Evolutionary conservation across 2,888 invertebrate species (phyloP).

Genomic region (Ochropleura plecta): DNA sequence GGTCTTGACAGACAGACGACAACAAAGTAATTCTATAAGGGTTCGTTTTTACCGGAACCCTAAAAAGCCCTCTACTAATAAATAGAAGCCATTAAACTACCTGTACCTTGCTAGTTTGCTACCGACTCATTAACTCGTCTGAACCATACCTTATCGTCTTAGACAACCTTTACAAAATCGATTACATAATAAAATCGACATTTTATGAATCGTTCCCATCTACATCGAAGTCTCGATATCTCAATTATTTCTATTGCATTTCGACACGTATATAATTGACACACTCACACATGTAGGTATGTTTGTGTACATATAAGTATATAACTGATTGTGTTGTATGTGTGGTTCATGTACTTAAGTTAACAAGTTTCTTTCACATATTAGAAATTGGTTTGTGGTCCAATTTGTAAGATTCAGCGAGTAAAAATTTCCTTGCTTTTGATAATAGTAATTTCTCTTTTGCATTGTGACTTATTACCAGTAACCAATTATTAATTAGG

Average conservation of each 20-base stretch:
- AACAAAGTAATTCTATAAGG: too few relatives aligned
- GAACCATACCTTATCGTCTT: conserved; percentile 25
- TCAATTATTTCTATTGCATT: conserved; percentile 51
- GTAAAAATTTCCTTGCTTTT: neutral
- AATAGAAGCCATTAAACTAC: too few relatives aligned
- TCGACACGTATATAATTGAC: conserved; percentile 52
- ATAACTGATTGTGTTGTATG: conserved; percentile 9
- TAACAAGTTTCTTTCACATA: conserved; percentile 57
- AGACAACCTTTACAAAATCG: conserved; percentile 30
- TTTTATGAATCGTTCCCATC: conserved; percentile 41
- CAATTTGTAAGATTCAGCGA: conserved; percentile 22
- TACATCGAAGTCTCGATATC: conserved; percentile 34
- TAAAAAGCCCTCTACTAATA: too few relatives aligned
- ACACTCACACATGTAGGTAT: conserved; percentile 28
- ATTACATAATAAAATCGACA: conserved; percentile 47
- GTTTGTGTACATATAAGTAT: neutral
- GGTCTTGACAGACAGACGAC: too few relatives aligned
- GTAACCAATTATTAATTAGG: neutral
- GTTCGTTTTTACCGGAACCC: too few relatives aligned
- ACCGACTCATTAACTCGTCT: neutral
- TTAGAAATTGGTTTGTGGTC: conserved; percentile 28
- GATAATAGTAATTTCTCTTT: neutral
- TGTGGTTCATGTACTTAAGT: conserved; percentile 31
- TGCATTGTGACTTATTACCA: neutral
- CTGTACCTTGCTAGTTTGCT: neutral